phyloP scores from a whole-genome alignment of 2,113 vertebrate genomes.

The Corydoras maculifer region DNA sequence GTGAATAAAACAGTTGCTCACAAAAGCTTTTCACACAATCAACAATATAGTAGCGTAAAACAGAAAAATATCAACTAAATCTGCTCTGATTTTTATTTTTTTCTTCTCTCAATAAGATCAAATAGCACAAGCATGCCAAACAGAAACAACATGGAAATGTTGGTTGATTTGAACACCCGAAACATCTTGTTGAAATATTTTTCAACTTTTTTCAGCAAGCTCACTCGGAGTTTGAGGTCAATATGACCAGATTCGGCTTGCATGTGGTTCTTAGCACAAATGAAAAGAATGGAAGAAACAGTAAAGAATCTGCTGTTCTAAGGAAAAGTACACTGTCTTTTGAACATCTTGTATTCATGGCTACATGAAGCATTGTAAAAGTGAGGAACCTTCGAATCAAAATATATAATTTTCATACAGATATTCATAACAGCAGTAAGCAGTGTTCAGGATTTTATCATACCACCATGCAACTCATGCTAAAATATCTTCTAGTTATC shows the following conservation, averaged over 20 bases:
- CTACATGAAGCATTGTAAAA: conserved; percentile 77
- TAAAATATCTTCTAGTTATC: conserved; percentile 70
- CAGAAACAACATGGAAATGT: conserved; percentile 59
- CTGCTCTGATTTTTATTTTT: conserved; percentile 59
- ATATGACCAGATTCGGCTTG: conserved; percentile 77
- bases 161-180: conserved; percentile 38
- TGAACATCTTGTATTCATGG: conserved; percentile 55
- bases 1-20: conserved; percentile 71
- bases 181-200: conserved; percentile 34
- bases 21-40: conserved; percentile 66
- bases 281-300: conserved; percentile 62
- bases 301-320: conserved; percentile 58
- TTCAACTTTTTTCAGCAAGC: conserved; percentile 25
- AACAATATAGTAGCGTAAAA: conserved; percentile 70
- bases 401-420: conserved; percentile 62
- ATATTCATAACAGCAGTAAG: conserved; percentile 70
- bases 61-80: conserved; percentile 60
- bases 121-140: conserved; percentile 79
- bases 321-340: conserved; percentile 59
- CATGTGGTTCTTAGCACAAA: conserved; percentile 62
- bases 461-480: conserved; percentile 83
- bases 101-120: conserved; percentile 56
- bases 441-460: conserved; percentile 54
- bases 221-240: conserved; percentile 68
- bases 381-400: conserved; percentile 75